phyloP scores from a whole-genome alignment of 2,797 vertebrate genomes.

The Spondyliosoma cantharus region DNA sequence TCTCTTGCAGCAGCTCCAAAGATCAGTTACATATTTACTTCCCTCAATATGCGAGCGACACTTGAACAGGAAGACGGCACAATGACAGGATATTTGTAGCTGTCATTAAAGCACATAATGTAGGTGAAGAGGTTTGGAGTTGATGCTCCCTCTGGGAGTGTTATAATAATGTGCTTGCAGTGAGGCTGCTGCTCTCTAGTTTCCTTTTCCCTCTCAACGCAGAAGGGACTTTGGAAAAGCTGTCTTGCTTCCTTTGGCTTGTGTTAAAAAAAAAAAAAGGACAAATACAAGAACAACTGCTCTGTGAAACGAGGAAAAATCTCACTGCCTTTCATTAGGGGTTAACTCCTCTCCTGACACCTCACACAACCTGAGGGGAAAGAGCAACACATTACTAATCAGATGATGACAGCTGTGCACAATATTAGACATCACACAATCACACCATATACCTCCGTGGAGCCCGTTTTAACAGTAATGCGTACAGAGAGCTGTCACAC shows the following conservation, averaged over 20 bases:
- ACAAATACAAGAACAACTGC: slow-evolving; percentile 18
- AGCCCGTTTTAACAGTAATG: slow-evolving; percentile 14
- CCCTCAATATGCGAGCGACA: slow-evolving; percentile 12
- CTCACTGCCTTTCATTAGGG: slow-evolving; percentile 34
- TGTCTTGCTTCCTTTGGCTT: slow-evolving; percentile 46
- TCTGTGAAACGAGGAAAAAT: slow-evolving; percentile 27
- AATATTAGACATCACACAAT: slow-evolving; percentile 20
- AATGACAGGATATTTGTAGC: slow-evolving; percentile 58
- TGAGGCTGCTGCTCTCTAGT: slow-evolving; percentile 28
- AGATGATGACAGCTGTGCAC: slow-evolving; percentile 57
- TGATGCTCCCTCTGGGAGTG: slow-evolving; percentile 63
- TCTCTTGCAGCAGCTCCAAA: slow-evolving; percentile 34
- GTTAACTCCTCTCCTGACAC: slow-evolving; percentile 40
- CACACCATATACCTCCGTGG: slow-evolving; percentile 10
- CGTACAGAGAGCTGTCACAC: slow-evolving; percentile 31
- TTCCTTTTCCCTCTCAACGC: slow-evolving; percentile 46
- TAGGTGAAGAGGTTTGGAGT: slow-evolving; percentile 49
- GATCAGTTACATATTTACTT: slow-evolving; percentile 51
- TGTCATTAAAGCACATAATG: slow-evolving; percentile 9
- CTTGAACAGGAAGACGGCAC: slow-evolving; percentile 45
- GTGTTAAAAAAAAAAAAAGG: slow-evolving; percentile 32
- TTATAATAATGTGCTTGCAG: slow-evolving; percentile 10
- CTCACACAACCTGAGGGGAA: slow-evolving; percentile 40
- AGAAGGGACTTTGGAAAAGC: slow-evolving; percentile 23
- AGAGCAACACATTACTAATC: slow-evolving; percentile 26